These are phyloP conservation scores for Acanthaster planci DNA, from an alignment of 35 echinoderm and acorn worm genomes.

Conservation along the genomic window DNA sequence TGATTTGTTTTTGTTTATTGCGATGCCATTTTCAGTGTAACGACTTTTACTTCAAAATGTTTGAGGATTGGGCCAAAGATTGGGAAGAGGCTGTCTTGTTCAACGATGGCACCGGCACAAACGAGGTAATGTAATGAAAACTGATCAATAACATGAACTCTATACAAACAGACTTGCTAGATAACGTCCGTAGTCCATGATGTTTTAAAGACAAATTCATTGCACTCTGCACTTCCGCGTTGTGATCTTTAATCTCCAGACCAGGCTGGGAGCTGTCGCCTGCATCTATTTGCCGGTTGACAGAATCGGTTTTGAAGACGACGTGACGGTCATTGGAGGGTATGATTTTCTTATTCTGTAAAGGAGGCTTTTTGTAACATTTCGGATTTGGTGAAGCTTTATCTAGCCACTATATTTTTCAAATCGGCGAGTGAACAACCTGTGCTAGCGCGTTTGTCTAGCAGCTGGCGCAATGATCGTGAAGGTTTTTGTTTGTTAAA, in stretches of 20 bases:
- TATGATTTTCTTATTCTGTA: slow-evolving; percentile 13
- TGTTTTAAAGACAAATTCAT: no score
- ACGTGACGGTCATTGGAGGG: slow-evolving; percentile 78
- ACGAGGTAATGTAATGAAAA: no score
- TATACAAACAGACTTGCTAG: no score
- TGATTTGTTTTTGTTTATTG: no score
- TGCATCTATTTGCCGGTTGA: slow-evolving; percentile 54
- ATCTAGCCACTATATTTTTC: no score
- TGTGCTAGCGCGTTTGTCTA: no score
- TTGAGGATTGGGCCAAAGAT: slow-evolving; percentile 55
- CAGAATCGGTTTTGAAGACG: slow-evolving; percentile 48
- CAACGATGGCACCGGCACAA: slow-evolving; percentile 58
- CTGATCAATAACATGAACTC: no score
- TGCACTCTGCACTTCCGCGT: neutral
- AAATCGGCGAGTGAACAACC: no score
- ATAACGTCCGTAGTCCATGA: no score
- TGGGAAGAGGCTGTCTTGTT: slow-evolving; percentile 50
- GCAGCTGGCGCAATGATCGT: no score
- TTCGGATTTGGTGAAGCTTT: neutral
- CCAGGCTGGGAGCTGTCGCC: slow-evolving; percentile 72
- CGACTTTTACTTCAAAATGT: slow-evolving; percentile 55
- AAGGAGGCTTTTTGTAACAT: neutral
- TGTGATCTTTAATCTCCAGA: slow-evolving; percentile 43
- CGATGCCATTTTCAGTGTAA: slow-evolving; percentile 53
- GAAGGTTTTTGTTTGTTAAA: no score